These are phyloP conservation scores for Hypotaenidia okinawae DNA, from an alignment of 2,797 vertebrate species.

Conservation along the genomic window DNA sequence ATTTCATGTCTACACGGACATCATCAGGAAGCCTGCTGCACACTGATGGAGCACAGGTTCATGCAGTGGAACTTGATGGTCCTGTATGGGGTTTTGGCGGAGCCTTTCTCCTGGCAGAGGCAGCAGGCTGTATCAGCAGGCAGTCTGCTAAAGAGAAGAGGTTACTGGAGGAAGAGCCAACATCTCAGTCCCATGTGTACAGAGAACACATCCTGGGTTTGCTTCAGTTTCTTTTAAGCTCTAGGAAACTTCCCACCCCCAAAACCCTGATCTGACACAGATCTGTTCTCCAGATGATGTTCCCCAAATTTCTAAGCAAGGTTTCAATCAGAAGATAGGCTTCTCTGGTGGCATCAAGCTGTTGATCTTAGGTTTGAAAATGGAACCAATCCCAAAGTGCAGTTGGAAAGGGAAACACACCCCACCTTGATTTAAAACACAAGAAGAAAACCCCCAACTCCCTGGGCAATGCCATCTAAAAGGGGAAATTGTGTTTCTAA, in stretches of 20 bases:
- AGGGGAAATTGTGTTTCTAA: not conserved
- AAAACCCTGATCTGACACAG: not conserved
- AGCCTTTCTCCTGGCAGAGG: slow-evolving; percentile 60
- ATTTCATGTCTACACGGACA: not conserved
- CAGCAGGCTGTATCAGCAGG: slow-evolving; percentile 49
- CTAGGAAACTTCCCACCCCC: not conserved
- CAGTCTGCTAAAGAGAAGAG: slow-evolving; percentile 46
- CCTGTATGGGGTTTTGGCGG: slow-evolving; percentile 21
- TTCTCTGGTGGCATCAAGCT: not conserved
- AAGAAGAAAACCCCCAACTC: no score
- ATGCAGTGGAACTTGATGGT: slow-evolving; percentile 54
- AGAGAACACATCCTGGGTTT: accelerated
- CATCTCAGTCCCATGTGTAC: not conserved
- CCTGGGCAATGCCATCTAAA: not conserved
- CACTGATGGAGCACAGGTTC: slow-evolving; percentile 1
- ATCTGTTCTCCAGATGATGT: not conserved
- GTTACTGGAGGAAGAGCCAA: not conserved
- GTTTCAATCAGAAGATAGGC: not conserved
- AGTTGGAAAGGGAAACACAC: not conserved
- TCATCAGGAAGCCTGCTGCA: slow-evolving; percentile 29
- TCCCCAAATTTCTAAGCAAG: not conserved
- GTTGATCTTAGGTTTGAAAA: not conserved
- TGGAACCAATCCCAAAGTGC: not conserved
- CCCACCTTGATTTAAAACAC: not conserved
- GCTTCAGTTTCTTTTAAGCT: not conserved